phyloP scores from a whole-genome alignment of 2,888 invertebrate genomes.

The Caenorhabditis sp. region DNA sequence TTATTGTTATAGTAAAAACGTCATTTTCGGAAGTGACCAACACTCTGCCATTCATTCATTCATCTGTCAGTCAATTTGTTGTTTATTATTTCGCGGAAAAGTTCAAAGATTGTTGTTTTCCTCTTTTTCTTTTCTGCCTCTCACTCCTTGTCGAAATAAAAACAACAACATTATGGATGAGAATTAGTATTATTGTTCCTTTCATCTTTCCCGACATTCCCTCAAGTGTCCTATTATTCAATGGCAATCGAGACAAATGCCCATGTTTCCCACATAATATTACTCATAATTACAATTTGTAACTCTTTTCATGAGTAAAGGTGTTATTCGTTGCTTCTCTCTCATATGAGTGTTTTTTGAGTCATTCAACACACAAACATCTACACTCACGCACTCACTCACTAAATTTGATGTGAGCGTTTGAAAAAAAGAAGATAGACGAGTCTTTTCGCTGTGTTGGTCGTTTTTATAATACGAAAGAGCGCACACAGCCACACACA shows the following conservation, averaged over 20 bases:
- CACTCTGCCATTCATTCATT: too few relatives aligned
- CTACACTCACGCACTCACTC: background rate
- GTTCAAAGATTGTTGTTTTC: background rate
- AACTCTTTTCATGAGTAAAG: background rate
- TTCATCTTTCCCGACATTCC: background rate
- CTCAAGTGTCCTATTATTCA: background rate
- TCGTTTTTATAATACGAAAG: background rate
- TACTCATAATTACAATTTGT: background rate
- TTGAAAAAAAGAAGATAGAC: background rate
- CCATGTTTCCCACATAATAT: too few relatives aligned
- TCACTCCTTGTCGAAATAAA: background rate
- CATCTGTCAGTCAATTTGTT: background rate
- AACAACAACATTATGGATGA: background rate
- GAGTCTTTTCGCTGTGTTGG: background rate
- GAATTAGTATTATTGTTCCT: background rate
- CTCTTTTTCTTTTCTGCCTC: background rate
- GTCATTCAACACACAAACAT: background rate
- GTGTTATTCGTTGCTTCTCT: too few relatives aligned
- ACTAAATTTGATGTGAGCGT: too few relatives aligned
- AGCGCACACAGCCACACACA: background rate
- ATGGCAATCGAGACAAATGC: too few relatives aligned
- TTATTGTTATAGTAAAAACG: too few relatives aligned
- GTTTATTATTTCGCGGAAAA: too few relatives aligned
- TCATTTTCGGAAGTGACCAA: too few relatives aligned
- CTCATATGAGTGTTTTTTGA: background rate